Evolutionary conservation across 2,888 invertebrate genomes (phyloP).

Genomic region (Bombylius discolor): DNA sequence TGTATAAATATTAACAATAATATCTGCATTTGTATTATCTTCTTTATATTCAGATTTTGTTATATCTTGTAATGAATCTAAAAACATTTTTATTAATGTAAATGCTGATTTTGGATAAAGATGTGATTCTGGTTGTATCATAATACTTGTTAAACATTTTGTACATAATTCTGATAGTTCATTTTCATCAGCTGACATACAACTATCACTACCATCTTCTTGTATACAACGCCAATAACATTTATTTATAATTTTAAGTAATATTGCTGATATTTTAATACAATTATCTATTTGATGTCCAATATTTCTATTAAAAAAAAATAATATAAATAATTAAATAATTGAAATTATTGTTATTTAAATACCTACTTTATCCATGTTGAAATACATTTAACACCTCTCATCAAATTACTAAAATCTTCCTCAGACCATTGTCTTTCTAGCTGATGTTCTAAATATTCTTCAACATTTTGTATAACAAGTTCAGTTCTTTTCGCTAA

Average conservation of each 20-base stretch:
- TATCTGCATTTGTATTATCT: constrained; percentile 43
- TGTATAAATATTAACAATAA: constrained; percentile 52
- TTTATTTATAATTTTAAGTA: constrained; percentile 36
- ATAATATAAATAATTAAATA: background rate
- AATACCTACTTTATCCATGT: constrained; percentile 46
- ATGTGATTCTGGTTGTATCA: constrained; percentile 46
- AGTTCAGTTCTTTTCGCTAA: constrained; percentile 29
- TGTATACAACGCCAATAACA: constrained; percentile 35
- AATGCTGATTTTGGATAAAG: constrained; percentile 46
- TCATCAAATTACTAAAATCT: constrained; percentile 40
- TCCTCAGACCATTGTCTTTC: constrained; percentile 32
- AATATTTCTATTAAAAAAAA: constrained; percentile 21
- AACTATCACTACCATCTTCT: constrained; percentile 38
- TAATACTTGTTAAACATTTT: constrained; percentile 43
- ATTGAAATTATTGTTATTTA: background rate
- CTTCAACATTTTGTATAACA: constrained; percentile 30
- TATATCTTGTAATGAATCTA: constrained; percentile 44
- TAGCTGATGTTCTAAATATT: constrained; percentile 28
- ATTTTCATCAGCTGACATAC: constrained; percentile 42
- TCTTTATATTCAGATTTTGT: constrained; percentile 40
- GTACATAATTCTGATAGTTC: constrained; percentile 48
- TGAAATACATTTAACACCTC: constrained; percentile 43
- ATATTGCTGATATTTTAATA: constrained; percentile 29
- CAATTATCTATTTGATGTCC: constrained; percentile 33
- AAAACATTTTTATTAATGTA: constrained; percentile 44